Conservation (phyloP, 2,113 vertebrate genomes). For the Tyrannus savana region DNA sequence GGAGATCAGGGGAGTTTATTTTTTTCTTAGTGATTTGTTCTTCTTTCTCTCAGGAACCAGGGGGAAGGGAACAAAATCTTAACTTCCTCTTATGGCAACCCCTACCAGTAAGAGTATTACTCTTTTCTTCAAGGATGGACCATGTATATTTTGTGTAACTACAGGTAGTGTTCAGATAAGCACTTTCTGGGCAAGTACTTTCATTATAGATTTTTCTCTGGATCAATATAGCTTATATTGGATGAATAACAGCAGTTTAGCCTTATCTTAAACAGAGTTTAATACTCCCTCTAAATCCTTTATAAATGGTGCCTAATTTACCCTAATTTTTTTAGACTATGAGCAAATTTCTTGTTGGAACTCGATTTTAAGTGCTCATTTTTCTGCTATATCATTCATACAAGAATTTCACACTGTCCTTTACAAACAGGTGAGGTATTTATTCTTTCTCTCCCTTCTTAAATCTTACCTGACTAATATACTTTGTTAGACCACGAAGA, state of each 20-base stretch:
- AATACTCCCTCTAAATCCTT: not conserved
- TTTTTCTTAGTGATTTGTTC: not conserved
- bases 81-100: not conserved
- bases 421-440: not conserved
- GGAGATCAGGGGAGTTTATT: not conserved
- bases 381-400: not conserved
- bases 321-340: not conserved
- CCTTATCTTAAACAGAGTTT: not conserved
- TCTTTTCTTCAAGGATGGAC: not conserved
- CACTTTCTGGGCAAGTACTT: not conserved
- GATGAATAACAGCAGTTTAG: not conserved
- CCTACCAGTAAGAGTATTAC: not conserved
- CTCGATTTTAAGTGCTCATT: not conserved
- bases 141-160: not conserved
- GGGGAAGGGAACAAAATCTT: not conserved
- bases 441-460: not conserved
- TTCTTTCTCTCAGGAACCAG: not conserved
- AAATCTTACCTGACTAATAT: not conserved
- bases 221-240: not conserved
- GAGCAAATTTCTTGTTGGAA: not conserved
- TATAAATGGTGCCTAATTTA: not conserved
- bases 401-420: not conserved
- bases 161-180: not conserved
- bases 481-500: not conserved
- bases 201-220: not conserved